Percentiles rank a stretch among this genome's conserved stretches.
phyloP scores from a whole-genome alignment of 1,140 invertebrate species.

The Diabrotica virgifera region DNA sequence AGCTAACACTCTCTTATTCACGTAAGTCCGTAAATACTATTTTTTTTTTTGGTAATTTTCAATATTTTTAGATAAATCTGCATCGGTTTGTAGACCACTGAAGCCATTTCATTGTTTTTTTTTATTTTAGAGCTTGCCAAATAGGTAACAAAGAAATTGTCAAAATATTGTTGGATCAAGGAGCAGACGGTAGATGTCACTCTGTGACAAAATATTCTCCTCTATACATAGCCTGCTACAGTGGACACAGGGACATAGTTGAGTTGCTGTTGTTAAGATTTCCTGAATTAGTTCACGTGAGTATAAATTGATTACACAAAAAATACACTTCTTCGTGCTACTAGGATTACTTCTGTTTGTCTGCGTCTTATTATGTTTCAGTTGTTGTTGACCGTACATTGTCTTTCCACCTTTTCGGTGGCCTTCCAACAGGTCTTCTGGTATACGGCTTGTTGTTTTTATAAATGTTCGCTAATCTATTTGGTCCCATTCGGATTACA shows the following conservation, averaged over 20 bases:
- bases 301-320: conserved; percentile 4
- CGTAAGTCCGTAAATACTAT: conserved; percentile 55
- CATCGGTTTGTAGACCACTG: too few relatives aligned
- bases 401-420: too few relatives aligned
- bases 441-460: too few relatives aligned
- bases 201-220: conserved; percentile 89
- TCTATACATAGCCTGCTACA: conserved; percentile 86
- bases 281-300: conserved; percentile 67
- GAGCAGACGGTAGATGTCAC: conserved; percentile 83
- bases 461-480: too few relatives aligned
- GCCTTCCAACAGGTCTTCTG: too few relatives aligned
- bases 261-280: conserved; percentile 71
- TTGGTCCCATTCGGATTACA: too few relatives aligned
- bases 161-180: conserved; percentile 70
- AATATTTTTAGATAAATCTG: too few relatives aligned
- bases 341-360: too few relatives aligned
- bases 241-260: conserved; percentile 79
- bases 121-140: conserved; percentile 68
- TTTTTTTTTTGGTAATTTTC: conserved; percentile 3
- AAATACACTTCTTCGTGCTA: too few relatives aligned
- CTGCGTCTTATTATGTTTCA: too few relatives aligned
- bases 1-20: conserved; percentile 80
- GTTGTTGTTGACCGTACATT: too few relatives aligned
- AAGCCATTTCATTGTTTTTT: too few relatives aligned
- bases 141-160: conserved; percentile 80